These are phyloP conservation scores for Junonia oenone DNA, from an alignment of 2,888 invertebrate species.

Conservation along the genomic window DNA sequence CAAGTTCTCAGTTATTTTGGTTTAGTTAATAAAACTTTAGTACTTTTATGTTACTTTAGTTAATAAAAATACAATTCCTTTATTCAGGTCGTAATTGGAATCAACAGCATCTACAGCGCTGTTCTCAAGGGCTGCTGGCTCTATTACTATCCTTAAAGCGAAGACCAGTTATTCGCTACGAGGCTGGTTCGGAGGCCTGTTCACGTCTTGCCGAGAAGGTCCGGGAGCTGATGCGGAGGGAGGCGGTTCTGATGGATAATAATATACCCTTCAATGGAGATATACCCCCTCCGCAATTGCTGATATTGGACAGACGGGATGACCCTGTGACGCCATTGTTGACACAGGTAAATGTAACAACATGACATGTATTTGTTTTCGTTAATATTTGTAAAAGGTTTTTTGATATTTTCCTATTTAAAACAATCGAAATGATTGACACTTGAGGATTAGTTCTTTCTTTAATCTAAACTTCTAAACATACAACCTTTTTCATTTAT, in stretches of 20 bases:
- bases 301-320: constrained; percentile 95
- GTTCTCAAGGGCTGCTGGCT: constrained; percentile 91
- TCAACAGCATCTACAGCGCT: constrained; percentile 86
- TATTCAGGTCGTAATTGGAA: constrained; percentile 89
- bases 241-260: constrained; percentile 92
- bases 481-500: too few relatives aligned
- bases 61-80: too few relatives aligned
- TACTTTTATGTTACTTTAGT: too few relatives aligned
- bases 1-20: too few relatives aligned
- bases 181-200: constrained; percentile 91
- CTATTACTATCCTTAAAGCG: constrained; percentile 94
- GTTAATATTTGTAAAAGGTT: too few relatives aligned
- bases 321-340: constrained; percentile 97
- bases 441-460: too few relatives aligned
- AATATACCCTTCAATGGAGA: constrained; percentile 87
- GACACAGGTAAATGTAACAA: constrained; percentile 84
- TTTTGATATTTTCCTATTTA: too few relatives aligned
- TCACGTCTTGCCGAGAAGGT: constrained; percentile 91
- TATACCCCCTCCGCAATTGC: constrained; percentile 86
- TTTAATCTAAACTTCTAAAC: too few relatives aligned
- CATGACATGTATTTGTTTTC: too few relatives aligned
- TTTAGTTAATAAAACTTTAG: too few relatives aligned
- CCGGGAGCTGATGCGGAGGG: constrained; percentile 90
- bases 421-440: too few relatives aligned
- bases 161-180: constrained; percentile 92